Percentiles rank a stretch among this genome's conserved stretches.
These are phyloP conservation scores for Thymallus thymallus DNA, from an alignment of 2,113 vertebrate species.

Conservation along the genomic window DNA sequence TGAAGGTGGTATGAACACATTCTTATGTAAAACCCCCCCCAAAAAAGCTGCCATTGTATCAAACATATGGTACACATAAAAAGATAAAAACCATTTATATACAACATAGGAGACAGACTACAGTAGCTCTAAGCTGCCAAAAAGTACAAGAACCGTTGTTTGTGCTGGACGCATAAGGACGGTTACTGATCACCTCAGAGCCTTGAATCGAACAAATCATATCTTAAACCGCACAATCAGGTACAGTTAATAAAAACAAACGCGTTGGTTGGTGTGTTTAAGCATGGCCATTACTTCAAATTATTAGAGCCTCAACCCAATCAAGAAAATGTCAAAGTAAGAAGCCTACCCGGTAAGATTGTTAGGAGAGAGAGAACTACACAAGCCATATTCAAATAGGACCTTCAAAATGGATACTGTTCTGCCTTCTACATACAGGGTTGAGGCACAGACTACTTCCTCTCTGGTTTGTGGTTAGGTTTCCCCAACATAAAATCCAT, in stretches of 20 bases:
- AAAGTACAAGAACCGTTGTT: slow-evolving; percentile 5
- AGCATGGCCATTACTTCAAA: no score
- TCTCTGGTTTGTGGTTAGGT: no score
- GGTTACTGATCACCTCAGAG: background rate
- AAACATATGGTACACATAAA: background rate
- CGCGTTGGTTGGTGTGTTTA: background rate
- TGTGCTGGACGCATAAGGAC: background rate
- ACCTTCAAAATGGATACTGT: no score
- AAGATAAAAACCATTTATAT: slow-evolving; percentile 7
- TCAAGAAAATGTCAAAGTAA: no score
- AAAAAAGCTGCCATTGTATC: slow-evolving; percentile 18
- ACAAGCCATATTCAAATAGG: no score
- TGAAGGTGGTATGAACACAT: background rate
- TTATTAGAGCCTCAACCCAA: no score
- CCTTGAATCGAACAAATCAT: background rate
- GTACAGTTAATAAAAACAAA: background rate
- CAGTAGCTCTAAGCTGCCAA: slow-evolving; percentile 28
- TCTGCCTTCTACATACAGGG: no score
- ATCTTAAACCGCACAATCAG: background rate
- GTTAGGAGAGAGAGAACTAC: no score
- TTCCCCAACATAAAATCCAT: no score
- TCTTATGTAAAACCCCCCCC: background rate
- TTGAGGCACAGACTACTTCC: no score
- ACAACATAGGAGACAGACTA: slow-evolving; percentile 22
- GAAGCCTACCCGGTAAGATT: no score